phyloP scores from a whole-genome alignment of 2,888 invertebrate genomes.

The Cheilosia vulpina region DNA sequence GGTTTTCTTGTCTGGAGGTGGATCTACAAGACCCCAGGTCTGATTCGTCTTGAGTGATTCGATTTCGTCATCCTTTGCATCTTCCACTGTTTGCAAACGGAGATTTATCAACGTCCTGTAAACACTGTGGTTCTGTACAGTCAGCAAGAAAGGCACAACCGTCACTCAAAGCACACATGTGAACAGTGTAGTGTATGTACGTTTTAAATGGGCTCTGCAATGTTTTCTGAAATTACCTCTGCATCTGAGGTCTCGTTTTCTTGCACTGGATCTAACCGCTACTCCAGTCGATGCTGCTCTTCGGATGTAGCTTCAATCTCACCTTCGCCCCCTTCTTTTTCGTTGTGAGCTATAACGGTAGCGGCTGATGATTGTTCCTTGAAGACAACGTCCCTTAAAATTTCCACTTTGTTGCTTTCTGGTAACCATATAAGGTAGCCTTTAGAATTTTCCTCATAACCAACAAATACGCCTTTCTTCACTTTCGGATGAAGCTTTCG shows the following conservation, averaged over 20 bases:
- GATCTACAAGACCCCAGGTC: conserved; percentile 67
- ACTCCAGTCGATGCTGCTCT: not conserved
- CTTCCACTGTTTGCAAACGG: conserved; percentile 31
- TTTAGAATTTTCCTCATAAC: conserved; percentile 19
- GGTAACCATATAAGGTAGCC: conserved; percentile 47
- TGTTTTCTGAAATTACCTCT: conserved; percentile 12
- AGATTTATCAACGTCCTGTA: not conserved
- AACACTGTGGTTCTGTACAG: conserved; percentile 8
- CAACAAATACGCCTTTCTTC: conserved; percentile 22
- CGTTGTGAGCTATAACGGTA: not conserved
- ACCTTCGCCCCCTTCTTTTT: no score
- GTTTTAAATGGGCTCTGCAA: not conserved
- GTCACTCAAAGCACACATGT: conserved; percentile 9
- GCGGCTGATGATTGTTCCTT: conserved; percentile 5
- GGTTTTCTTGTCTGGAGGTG: conserved; percentile 60
- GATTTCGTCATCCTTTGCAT: conserved; percentile 61
- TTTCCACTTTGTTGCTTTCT: conserved; percentile 28
- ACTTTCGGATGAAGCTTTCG: conserved; percentile 80
- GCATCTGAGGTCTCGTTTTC: conserved; percentile 4
- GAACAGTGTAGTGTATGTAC: not conserved
- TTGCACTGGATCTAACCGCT: not conserved
- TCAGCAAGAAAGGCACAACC: conserved; percentile 33
- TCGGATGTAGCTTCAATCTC: not conserved
- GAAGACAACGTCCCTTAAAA: conserved; percentile 45
- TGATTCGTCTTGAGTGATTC: conserved; percentile 49